Evolutionary conservation across 2,113 vertebrate species (phyloP), one percentile per base, ranked within the genome.

Genomic region (Sakesphorus luctuosus): DNA sequence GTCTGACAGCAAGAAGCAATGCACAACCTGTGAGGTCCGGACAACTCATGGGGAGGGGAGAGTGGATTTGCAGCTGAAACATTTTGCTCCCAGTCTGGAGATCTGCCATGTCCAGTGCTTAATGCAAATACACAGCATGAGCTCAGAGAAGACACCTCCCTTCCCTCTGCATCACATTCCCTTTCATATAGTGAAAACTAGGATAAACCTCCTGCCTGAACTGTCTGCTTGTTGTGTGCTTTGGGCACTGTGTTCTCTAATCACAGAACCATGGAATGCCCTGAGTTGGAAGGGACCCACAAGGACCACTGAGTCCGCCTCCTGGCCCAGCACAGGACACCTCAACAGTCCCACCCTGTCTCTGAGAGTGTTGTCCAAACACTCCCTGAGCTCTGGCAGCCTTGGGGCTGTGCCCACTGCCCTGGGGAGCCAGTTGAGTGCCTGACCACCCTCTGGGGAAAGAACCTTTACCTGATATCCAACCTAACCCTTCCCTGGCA

Each of bases 291-390:
- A 73, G 43, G 11, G 7, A 23, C 7, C 21, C 67, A 10, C 17
- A 65, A 1, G 26, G 43, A 66, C 36, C 59, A 58, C 3, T 6
- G 8, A 65, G 47, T 3, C 7, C 25, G 8, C 1, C 18, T 1
- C 35, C 66, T 8, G 20, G 4, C 31, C 56, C 56, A 72, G 66
- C 56, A 11, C 65, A 79, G 23, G 46, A n/a, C 47, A 11, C 28
- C 47, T 24, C 29, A 56, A 12, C 50, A 72, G 3, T 0, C 35
- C 66, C 76, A 56, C 17, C 58, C 76, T 65, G 40, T 13, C 21
- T 44, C 31, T 47, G 2, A 19, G 7, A 62, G n/a, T 8, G 3
- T 0, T 79, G 49, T 0, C 66, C 58, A 56, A 65, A 1, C 3
- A 0, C 29, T 26, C 35, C 56, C 43, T 35, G 58, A 72, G 75